phyloP scores from a whole-genome alignment of 1,140 invertebrate species.

The Dendroctonus valens region DNA sequence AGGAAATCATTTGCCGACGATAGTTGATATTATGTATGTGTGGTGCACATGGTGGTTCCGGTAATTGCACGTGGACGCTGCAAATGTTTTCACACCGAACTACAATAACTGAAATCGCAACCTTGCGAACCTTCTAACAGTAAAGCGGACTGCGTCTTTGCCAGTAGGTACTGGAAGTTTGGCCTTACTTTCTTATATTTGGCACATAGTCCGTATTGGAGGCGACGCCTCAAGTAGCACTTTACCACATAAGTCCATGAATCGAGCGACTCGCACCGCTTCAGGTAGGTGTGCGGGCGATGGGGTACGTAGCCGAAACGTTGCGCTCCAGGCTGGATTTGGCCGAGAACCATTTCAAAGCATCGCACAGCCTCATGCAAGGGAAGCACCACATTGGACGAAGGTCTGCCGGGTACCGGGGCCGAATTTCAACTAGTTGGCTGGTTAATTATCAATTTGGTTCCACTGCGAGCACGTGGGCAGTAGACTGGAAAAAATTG shows the following conservation, averaged over 20 bases:
- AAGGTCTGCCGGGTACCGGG: slow-evolving; percentile 3
- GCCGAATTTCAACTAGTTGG: slow-evolving; percentile 21
- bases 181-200: slow-evolving; percentile 25
- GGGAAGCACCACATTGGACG: too few species aligned
- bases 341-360: too few species aligned
- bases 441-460: slow-evolving; percentile 17
- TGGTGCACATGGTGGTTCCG: slow-evolving; percentile 15
- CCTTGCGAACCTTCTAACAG: too few species aligned
- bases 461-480: slow-evolving; percentile 23
- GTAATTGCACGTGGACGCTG: neutral
- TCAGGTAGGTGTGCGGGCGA: slow-evolving; percentile 40
- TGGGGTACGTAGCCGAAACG: slow-evolving; percentile 18
- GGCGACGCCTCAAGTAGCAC: slow-evolving; percentile 35
- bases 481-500: slow-evolving; percentile 36
- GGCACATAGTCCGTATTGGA: slow-evolving; percentile 20
- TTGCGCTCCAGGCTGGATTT: neutral
- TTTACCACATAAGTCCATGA: slow-evolving; percentile 42
- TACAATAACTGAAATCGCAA: too few species aligned
- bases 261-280: slow-evolving; percentile 37
- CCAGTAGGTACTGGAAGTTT: too few species aligned
- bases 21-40: slow-evolving; percentile 10
- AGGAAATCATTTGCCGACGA: too few species aligned
- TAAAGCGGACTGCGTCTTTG: too few species aligned
- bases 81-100: too few species aligned
- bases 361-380: too few species aligned